Conservation (phyloP, 2,797 vertebrate genomes). For the Enteromius unitaeniatus region DNA sequence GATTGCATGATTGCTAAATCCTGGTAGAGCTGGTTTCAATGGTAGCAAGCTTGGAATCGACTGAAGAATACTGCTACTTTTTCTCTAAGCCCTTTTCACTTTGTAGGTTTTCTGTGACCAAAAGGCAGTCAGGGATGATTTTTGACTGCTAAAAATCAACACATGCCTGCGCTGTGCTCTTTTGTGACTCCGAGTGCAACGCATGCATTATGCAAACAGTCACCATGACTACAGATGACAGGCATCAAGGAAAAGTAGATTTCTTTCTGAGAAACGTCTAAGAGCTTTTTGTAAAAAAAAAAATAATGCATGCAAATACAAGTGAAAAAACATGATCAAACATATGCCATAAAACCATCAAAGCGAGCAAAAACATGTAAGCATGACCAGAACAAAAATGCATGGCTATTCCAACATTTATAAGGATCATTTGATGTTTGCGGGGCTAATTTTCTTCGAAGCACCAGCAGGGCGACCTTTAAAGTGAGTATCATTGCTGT, state of each 20-base stretch:
- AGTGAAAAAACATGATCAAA: background rate
- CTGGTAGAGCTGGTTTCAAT: background rate
- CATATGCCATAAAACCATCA: background rate
- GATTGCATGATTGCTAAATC: background rate
- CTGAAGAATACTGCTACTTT: background rate
- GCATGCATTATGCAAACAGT: conserved; percentile 50
- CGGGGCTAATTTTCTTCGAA: conserved; percentile 2
- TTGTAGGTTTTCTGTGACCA: background rate
- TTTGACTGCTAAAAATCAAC: conserved; percentile 21
- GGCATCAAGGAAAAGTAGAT: background rate
- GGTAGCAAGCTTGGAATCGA: background rate
- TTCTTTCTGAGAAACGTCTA: conserved; percentile 10
- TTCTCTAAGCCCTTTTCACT: background rate
- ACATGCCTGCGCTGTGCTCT: conserved; percentile 1
- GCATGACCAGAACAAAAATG: background rate
- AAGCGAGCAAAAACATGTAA: background rate
- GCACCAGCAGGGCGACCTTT: conserved; percentile 46
- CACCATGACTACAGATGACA: conserved; percentile 44
- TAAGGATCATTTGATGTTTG: conserved; percentile 21
- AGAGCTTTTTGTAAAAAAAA: background rate
- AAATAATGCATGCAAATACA: background rate
- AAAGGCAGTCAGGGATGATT: background rate
- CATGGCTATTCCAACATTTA: conserved; percentile 21
- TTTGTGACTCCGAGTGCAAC: background rate
- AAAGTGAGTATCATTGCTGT: conserved; percentile 35